Base-by-base conservation (phyloP, 2,888 invertebrate species). In the Volucella inanis region DNA sequence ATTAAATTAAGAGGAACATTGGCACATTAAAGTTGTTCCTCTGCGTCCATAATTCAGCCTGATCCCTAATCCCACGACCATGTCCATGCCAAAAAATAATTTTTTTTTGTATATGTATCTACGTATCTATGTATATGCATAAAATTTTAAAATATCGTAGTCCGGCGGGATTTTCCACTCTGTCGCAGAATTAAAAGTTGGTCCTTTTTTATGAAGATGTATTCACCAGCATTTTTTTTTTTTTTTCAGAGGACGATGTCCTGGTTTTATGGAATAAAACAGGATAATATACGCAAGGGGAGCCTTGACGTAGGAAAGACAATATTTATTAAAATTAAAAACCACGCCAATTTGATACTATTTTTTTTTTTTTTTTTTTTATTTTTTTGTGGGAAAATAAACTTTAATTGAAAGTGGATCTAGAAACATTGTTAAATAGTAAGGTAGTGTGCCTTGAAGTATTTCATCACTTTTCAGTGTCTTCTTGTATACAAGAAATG, bases 251-350 rank as follows among this genome's bases (percentile, higher is more conserved):
- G 22, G 18, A 54, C 8, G 38, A 50, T 41, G 65, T 65, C 61
- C 39, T 14, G 38, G 52, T 54, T 49, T 38, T 8, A 6, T 47
- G 49, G 75, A 70, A 75, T 50, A 54, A 47, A 59, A 39, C 45
- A 1, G 22, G 52, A 50, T 77, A 77, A 62, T 70, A 62, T 77
- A 61, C 31, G 41, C 77, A 55, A 52, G n/a, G 68, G 61, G 67
- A 61, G 12, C 77, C 50, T 62, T 61, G 47, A 77, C 47, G 59
- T 61, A 39, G 43, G 31, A 31, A 39, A 67, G 12, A 47, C 10
- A 54, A 43, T 10, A 43, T 31, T 67, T 52, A 8, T 10, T 0
- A 14, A 41, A n/a, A 22, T 8, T 11, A 15, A 6, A 39, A 68
- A 47, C 45, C 11, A 61, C 54, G 11, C 31, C 61, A 10, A 39